Conservation (phyloP, 2,113 vertebrate genomes). For the Misgurnus mizolepis region DNA sequence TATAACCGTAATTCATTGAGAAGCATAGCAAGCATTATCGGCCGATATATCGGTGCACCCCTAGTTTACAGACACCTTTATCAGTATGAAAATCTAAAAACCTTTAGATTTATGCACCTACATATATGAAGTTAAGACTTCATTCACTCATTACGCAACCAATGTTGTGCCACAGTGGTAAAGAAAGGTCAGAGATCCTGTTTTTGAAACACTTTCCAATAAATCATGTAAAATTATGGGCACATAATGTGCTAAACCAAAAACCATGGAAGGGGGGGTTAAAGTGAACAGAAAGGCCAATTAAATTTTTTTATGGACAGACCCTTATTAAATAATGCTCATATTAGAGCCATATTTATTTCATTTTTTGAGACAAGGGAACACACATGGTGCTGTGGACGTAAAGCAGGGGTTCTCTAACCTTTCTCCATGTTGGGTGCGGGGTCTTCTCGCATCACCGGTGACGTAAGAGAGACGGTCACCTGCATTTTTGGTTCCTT, state of each 20-base stretch:
- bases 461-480: constrained; percentile 82
- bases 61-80: too few relatives aligned
- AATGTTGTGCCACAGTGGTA: constrained; percentile 65
- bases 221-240: constrained; percentile 59
- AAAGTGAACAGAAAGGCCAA: constrained; percentile 11
- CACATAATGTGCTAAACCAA: constrained; percentile 29
- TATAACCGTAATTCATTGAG: too few relatives aligned
- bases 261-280: neutral
- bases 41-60: too few relatives aligned
- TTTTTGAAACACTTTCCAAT: constrained; percentile 66
- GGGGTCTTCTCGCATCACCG: constrained; percentile 83
- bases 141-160: constrained; percentile 55
- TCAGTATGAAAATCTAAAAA: too few relatives aligned
- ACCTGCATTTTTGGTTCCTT: constrained; percentile 85
- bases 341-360: neutral
- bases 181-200: constrained; percentile 84
- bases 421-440: constrained; percentile 79
- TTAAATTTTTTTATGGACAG: constrained; percentile 1
- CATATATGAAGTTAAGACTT: too few relatives aligned
- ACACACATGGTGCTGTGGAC: constrained; percentile 61
- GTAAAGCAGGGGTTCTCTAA: constrained; percentile 82
- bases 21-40: too few relatives aligned
- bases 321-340: neutral
- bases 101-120: too few relatives aligned
- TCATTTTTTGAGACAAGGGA: constrained; percentile 9